Conservation (phyloP, 2,113 vertebrate species). For the Stercorarius parasiticus region DNA sequence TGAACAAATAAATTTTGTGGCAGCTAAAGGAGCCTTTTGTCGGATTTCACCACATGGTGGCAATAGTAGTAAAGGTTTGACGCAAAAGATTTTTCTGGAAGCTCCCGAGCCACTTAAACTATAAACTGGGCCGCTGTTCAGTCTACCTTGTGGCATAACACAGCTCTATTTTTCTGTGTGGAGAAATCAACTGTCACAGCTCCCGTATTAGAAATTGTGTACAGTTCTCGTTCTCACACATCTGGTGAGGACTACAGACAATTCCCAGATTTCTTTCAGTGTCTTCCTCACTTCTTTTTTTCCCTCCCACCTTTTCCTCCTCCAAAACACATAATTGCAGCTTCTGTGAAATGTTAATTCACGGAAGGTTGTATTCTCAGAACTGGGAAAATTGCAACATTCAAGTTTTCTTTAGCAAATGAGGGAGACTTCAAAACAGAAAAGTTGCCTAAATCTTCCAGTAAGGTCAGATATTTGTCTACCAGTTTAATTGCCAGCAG, state of each 20-base stretch:
- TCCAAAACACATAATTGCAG: constrained; percentile 29
- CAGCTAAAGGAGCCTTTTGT: not conserved
- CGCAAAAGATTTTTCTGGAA: constrained; percentile 69
- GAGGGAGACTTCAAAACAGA: not conserved
- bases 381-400: constrained; percentile 27
- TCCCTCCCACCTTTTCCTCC: not conserved
- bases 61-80: constrained; percentile 66
- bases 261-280: not conserved
- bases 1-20: not conserved
- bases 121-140: constrained; percentile 11
- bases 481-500: not conserved
- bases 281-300: not conserved
- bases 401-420: constrained; percentile 13
- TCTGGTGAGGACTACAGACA: not conserved
- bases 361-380: constrained; percentile 46
- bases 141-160: constrained; percentile 19
- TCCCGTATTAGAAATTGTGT: not conserved
- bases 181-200: not conserved
- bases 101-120: constrained; percentile 17
- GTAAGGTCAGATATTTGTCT: constrained; percentile 46
- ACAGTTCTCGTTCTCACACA: not conserved
- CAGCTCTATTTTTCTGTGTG: not conserved
- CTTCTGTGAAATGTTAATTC: constrained; percentile 60
- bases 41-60: constrained; percentile 55
- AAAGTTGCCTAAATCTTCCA: constrained; percentile 26